Evolutionary conservation across 2,888 invertebrate genomes (phyloP).

Genomic region (Sarcophaga subvicina): DNA sequence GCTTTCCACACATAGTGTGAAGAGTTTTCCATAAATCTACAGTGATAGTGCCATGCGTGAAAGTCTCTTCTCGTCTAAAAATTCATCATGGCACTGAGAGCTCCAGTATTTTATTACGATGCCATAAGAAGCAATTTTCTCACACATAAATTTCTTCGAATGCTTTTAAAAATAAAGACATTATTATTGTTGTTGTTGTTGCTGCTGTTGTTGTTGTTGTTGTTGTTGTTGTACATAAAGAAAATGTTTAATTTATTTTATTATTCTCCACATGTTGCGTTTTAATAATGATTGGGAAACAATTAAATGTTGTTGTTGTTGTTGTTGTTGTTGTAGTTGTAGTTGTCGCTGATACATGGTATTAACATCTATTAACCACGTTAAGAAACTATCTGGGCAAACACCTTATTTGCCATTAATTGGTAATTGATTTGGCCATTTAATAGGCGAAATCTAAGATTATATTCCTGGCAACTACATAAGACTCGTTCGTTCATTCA

Average conservation of each 20-base stretch:
- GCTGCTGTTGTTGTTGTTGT: no score
- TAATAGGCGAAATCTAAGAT: constrained; percentile 30
- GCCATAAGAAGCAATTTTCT: neutral
- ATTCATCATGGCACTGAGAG: no score
- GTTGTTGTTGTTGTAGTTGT: neutral
- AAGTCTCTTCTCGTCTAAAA: no score
- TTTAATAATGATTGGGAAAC: constrained; percentile 46
- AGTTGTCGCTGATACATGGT: neutral
- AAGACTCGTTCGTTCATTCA: no score
- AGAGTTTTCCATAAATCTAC: no score
- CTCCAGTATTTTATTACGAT: no score
- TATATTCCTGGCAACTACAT: neutral
- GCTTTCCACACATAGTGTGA: no score
- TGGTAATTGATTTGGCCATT: constrained; percentile 52
- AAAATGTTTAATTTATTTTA: constrained; percentile 45
- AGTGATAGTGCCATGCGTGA: no score
- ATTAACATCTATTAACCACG: constrained; percentile 30
- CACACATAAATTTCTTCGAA: neutral
- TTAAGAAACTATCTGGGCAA: constrained; percentile 24
- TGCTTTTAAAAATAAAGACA: constrained; percentile 28
- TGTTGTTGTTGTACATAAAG: neutral
- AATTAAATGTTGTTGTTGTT: constrained; percentile 36
- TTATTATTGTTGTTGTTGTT: neutral
- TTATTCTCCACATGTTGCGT: constrained; percentile 39
- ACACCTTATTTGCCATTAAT: constrained; percentile 66